A percentile compares a stretch with the other conserved stretches of the same genome.
phyloP scores from a whole-genome alignment of 2,797 vertebrate species.

The Enteromius viviparus region DNA sequence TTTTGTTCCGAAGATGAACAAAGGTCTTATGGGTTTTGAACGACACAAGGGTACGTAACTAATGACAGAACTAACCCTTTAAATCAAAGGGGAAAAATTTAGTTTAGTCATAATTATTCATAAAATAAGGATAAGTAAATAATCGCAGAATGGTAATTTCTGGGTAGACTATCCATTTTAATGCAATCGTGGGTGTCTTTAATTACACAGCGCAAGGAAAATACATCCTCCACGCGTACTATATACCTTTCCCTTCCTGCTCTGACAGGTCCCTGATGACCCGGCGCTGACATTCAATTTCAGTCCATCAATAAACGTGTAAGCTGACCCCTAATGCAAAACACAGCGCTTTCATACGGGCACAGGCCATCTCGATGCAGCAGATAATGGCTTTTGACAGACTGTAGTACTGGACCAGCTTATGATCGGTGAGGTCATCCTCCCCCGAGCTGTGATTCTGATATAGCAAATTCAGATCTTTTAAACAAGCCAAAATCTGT shows the following conservation, averaged over 20 bases:
- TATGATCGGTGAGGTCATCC: slow-evolving; percentile 50
- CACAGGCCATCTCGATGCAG: slow-evolving; percentile 12
- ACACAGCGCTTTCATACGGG: slow-evolving; percentile 20
- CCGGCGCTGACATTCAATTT: slow-evolving; percentile 28
- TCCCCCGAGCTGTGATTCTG: slow-evolving; percentile 29
- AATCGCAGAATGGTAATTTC: neutral
- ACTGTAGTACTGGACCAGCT: neutral
- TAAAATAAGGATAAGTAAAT: neutral
- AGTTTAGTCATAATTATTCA: neutral
- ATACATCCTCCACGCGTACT: slow-evolving; percentile 9
- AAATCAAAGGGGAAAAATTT: neutral
- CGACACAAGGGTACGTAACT: too few relatives aligned
- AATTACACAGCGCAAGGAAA: slow-evolving; percentile 19
- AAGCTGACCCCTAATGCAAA: slow-evolving; percentile 29
- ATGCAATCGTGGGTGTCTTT: neutral
- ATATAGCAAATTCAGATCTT: slow-evolving; percentile 18
- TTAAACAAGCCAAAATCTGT: slow-evolving; percentile 2
- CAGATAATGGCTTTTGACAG: slow-evolving; percentile 38
- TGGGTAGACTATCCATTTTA: neutral
- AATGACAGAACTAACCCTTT: too few relatives aligned
- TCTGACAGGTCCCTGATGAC: slow-evolving; percentile 15
- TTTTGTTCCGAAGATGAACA: too few relatives aligned
- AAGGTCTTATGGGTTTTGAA: too few relatives aligned
- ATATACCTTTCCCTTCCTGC: slow-evolving; percentile 33
- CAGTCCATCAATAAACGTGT: slow-evolving; percentile 24